Percentiles rank a stretch among this genome's conserved stretches.
These are phyloP conservation scores for Dromococcyx pavoninus DNA, from an alignment of 2,797 vertebrate genomes.

Conservation along the genomic window DNA sequence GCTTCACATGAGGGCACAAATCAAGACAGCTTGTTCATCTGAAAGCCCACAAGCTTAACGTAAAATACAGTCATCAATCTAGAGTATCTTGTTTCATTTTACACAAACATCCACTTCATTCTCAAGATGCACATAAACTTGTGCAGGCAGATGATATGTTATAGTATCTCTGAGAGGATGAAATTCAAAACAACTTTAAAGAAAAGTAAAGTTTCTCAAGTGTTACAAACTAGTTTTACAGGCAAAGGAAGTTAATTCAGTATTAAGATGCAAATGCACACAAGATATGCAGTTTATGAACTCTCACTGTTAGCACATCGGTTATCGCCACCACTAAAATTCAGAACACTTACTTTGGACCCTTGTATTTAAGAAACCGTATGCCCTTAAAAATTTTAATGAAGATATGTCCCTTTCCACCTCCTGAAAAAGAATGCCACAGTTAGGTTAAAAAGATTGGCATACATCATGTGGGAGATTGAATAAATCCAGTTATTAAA, in stretches of 20 bases:
- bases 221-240: constrained; percentile 1
- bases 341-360: background rate
- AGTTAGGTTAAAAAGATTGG: background rate
- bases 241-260: background rate
- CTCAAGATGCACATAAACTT: background rate
- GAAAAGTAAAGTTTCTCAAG: background rate
- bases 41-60: background rate
- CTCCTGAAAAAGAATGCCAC: background rate
- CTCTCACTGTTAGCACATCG: background rate
- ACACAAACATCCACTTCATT: background rate
- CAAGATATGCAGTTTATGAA: background rate
- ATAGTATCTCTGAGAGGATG: background rate
- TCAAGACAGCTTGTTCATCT: background rate
- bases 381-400: background rate
- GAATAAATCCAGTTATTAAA: background rate
- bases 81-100: background rate
- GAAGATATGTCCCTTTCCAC: background rate
- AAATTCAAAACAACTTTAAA: background rate
- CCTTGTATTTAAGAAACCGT: background rate
- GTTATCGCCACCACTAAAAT: background rate
- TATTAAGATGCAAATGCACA: background rate
- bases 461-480: background rate
- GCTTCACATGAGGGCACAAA: constrained; percentile 18
- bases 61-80: background rate
- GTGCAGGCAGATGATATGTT: background rate